Evolutionary conservation across 2,888 invertebrate genomes (phyloP).

Genomic region (Rhingia rostrata): DNA sequence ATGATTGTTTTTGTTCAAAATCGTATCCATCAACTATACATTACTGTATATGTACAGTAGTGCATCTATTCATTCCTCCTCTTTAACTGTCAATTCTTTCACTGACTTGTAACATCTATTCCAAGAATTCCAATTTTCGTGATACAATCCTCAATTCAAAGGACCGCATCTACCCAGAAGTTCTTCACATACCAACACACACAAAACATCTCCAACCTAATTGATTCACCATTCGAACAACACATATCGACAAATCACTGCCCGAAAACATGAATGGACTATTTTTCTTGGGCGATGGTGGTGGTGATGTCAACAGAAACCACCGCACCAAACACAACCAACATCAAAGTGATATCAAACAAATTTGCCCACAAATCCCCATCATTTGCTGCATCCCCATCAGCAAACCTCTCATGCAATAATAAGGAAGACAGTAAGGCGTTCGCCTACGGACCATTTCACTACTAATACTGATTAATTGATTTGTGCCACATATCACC

Average conservation of each 20-base stretch:
- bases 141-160: not conserved
- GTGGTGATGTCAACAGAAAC: slow-evolving; percentile 5
- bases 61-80: too few relatives aligned
- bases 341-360: slow-evolving; percentile 50
- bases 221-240: not conserved
- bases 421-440: slow-evolving; percentile 10
- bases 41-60: too few relatives aligned
- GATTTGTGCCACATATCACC: slow-evolving; percentile 69
- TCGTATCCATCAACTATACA: too few relatives aligned
- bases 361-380: slow-evolving; percentile 59
- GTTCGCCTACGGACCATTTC: slow-evolving; percentile 33
- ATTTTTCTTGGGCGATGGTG: slow-evolving; percentile 6
- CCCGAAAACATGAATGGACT: slow-evolving; percentile 11
- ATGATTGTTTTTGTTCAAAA: too few relatives aligned
- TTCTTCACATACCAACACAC: not conserved
- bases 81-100: too few relatives aligned
- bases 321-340: not conserved
- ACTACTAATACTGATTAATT: slow-evolving; percentile 69
- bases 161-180: not conserved
- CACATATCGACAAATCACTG: slow-evolving; percentile 2
- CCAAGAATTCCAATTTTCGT: too few relatives aligned
- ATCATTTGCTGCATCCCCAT: slow-evolving; percentile 24
- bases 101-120: too few relatives aligned
- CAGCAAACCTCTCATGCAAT: slow-evolving; percentile 3
- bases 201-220: not conserved